Evolutionary conservation across 2,888 invertebrate genomes (phyloP), one percentile per base, ranked within the genome.

Genomic region (Ctenicera cuprea): DNA sequence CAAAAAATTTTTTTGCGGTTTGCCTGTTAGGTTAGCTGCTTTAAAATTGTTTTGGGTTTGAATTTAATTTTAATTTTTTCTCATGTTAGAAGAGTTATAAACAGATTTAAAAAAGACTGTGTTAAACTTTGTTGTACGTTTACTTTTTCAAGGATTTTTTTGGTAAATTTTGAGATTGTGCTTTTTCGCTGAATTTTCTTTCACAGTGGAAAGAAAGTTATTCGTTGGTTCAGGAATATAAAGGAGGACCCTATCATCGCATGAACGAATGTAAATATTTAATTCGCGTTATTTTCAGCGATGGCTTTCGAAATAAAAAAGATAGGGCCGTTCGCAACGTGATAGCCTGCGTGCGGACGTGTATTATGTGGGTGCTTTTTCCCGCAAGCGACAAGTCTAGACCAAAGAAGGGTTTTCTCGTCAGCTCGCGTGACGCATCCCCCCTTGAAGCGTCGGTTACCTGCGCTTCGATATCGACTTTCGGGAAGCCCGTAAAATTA

Each of bases 401-500:
- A 63, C 63, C 41, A 69, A 68, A 41, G 63, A 71, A 68, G 73
- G 74, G 66, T 69, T 68, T 75, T 52, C 73, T 69, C 68, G 54
- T 72, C 68, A 59, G 72, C 70, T 77, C 61, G 75, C 76, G 75
- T 77, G 75, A 76, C 78, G 74, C 74, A 74, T 73, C 71, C 71
- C 71, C 66, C 54, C 50, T 38, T 65, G 73, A 66, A 73, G 63
- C 64, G 77, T 72, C 68, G 72, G 77, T 75, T 78, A 75, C 77
- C 78, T 77, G 78, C 78, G 78, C 78, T 75, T 76, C 73, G 72
- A 78, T 78, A 78, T 78, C 76, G 78, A 78, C 78, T 77, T 78
- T 77, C 76, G 62, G 72, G 69, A 74, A 73, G 65, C 74, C 74
- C 69, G 65, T 77, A 77, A 78, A 78, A 77, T 78, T 78, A 78